These are phyloP conservation scores for Oxytorus armatus DNA, from an alignment of 2,888 invertebrate genomes.

Conservation along the genomic window DNA sequence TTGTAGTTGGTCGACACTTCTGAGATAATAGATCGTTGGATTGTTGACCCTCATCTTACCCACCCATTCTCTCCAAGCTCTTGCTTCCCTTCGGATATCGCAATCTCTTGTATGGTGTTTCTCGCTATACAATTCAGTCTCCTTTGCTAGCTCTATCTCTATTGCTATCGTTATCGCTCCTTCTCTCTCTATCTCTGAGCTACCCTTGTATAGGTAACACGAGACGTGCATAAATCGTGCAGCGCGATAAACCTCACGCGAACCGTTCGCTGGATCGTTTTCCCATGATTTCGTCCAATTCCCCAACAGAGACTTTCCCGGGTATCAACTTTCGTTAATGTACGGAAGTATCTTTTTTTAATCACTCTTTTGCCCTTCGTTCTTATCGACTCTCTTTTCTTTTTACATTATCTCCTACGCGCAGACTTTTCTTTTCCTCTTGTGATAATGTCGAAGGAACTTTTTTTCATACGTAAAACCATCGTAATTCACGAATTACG, in stretches of 20 bases:
- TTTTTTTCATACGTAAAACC: conserved; percentile 33
- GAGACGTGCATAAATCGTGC: conserved; percentile 68
- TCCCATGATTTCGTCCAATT: conserved; percentile 70
- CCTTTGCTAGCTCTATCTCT: neutral
- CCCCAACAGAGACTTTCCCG: conserved; percentile 9
- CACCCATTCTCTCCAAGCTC: conserved; percentile 14
- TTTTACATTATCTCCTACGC: conserved; percentile 23
- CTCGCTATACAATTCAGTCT: conserved; percentile 15
- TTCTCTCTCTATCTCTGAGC: neutral
- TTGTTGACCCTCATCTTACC: conserved; percentile 32
- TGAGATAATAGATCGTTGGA: conserved; percentile 45
- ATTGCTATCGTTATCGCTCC: neutral
- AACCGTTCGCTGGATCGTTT: conserved; percentile 76
- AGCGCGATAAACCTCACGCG: conserved; percentile 73
- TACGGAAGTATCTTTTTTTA: conserved; percentile 50
- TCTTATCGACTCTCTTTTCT: conserved; percentile 8
- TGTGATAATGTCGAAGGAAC: conserved; percentile 44
- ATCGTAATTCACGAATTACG: conserved; percentile 54
- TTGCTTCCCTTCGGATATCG: neutral
- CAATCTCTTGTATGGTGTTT: neutral
- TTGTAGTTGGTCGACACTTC: conserved; percentile 34
- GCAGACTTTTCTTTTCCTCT: conserved; percentile 15
- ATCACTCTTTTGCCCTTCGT: conserved; percentile 18
- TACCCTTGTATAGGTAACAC: conserved; percentile 13
- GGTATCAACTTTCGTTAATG: conserved; percentile 28